Percentiles rank a stretch among this genome's conserved stretches.
These are phyloP conservation scores for Denticeps clupeoides DNA, from an alignment of 2,797 vertebrate species.

Conservation along the genomic window DNA sequence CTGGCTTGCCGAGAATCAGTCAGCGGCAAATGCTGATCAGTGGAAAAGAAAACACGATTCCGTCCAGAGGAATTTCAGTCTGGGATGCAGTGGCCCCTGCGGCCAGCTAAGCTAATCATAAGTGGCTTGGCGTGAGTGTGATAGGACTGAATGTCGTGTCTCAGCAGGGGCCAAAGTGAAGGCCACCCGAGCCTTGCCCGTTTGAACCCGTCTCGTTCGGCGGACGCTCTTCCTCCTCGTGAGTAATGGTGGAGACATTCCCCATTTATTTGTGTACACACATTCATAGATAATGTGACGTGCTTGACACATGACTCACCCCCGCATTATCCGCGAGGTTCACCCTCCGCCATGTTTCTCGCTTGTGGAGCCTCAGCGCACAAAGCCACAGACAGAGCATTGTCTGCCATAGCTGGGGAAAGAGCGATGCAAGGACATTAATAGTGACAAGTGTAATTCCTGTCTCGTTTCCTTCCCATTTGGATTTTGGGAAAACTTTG, in stretches of 20 bases:
- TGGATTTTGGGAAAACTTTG: conserved; percentile 20
- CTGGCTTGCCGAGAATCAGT: conserved; percentile 53
- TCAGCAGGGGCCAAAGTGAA: too few species aligned
- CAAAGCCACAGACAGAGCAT: conserved; percentile 50
- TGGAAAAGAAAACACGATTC: conserved; percentile 60
- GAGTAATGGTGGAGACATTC: conserved; percentile 27
- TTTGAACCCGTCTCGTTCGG: conserved; percentile 42
- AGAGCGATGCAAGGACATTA: conserved; percentile 55
- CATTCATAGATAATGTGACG: conserved; percentile 49
- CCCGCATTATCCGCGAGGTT: conserved; percentile 17
- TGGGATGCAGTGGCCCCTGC: conserved; percentile 21
- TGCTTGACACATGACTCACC: conserved; percentile 56
- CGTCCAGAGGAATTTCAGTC: conserved; percentile 46
- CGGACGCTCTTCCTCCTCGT: conserved; percentile 31
- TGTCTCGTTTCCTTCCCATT: conserved; percentile 44
- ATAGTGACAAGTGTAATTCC: conserved; percentile 55
- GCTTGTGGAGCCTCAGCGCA: conserved; percentile 42
- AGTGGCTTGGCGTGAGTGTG: conserved; percentile 12
- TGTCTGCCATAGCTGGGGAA: conserved; percentile 56
- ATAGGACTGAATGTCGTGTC: conserved; percentile 10
- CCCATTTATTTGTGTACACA: conserved; percentile 47
- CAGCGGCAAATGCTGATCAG: conserved; percentile 54
- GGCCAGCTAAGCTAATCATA: conserved; percentile 11
- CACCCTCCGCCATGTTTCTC: conserved; percentile 44
- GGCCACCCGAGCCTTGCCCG: conserved; percentile 23